These are phyloP conservation scores for Amphilophus citrinellus DNA, from an alignment of 2,113 vertebrate genomes.

Conservation along the genomic window DNA sequence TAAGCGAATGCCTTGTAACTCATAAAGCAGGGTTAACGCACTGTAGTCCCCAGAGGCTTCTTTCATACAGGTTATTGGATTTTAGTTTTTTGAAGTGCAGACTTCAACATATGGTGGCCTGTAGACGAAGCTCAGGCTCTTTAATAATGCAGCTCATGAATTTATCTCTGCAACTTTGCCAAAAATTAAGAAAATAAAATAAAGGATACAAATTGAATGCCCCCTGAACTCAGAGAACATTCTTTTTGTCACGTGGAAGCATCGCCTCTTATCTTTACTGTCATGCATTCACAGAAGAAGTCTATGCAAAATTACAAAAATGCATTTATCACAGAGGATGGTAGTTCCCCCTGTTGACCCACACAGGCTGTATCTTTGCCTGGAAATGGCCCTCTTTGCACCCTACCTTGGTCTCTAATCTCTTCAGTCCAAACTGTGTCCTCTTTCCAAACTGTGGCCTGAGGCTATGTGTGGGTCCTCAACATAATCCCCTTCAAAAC, in stretches of 20 bases:
- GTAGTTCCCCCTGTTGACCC: constrained; percentile 39
- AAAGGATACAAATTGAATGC: constrained; percentile 15
- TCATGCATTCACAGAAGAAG: constrained; percentile 31
- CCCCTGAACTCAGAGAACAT: constrained; percentile 7
- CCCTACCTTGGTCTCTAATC: constrained; percentile 75
- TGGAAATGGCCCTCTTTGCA: constrained; percentile 49
- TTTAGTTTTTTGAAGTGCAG: constrained; percentile 28
- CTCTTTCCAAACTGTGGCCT: constrained; percentile 74
- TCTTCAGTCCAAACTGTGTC: constrained; percentile 71
- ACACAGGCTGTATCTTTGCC: constrained; percentile 15
- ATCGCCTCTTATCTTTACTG: constrained; percentile 41
- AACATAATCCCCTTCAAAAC: constrained; percentile 75
- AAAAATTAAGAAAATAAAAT: constrained; percentile 39
- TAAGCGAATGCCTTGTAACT: constrained; percentile 48
- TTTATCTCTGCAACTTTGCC: constrained; percentile 41
- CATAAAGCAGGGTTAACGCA: constrained; percentile 59
- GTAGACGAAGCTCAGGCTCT: constrained; percentile 10
- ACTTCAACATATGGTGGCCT: constrained; percentile 47
- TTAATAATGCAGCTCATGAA: constrained; percentile 59
- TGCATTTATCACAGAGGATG: constrained; percentile 24
- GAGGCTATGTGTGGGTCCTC: constrained; percentile 71
- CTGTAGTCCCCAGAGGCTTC: constrained; percentile 53
- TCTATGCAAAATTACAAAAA: constrained; percentile 32
- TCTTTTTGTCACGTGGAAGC: constrained; percentile 7
- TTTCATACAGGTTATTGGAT: constrained; percentile 62